Base-by-base conservation (phyloP, 2,888 invertebrate genomes). In the Oscheius sp. region DNA sequence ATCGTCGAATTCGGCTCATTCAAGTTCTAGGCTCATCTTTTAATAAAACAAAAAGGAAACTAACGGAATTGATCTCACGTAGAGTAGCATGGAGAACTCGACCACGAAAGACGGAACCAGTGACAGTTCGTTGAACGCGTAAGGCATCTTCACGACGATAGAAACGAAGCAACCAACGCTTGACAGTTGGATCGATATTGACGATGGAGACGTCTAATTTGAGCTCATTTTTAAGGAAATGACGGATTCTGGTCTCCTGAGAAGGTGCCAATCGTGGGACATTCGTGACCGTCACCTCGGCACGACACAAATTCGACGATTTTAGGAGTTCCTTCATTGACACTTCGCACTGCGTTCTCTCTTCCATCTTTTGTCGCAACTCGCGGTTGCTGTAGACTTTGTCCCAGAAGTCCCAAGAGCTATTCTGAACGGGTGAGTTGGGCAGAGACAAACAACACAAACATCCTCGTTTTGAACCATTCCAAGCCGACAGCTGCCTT, bases 321-420 rank as follows among this genome's bases (percentile, higher is more conserved):
- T 42, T 52, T 37, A 65, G 53, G 27, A 65, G 65, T 29, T 65
- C 39, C 12, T n/a, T n/a, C 53, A 65, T 65, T 17, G 53, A 23
- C 4, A 50, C 34, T 33, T 64, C 48, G 34, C 23, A 20, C 10
- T 23, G 33, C 25, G 65, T 25, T 15, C 39, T 29, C 37, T 53
- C 53, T n/a, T 65, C 65, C 39, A 65, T 53, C 53, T 53, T 34
- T 17, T 33, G 37, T 5, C 53, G 45, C 27, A 65, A 27, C 29
- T 53, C 52, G 5, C 20, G 31, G 39, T 27, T 65, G 15, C 39
- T 53, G 53, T 65, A 65, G 20, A 65, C 65, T 27, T 53, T 52
- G 53, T 53, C 46, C 65, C 65, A 65, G 31, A 65, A 65, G 20
- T 53, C 65, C 65, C 65, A 65, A 12, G 46, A 27, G 50, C 31